Evolutionary conservation across 1,140 invertebrate genomes (phyloP).

Genomic region (Hetaerina americana): DNA sequence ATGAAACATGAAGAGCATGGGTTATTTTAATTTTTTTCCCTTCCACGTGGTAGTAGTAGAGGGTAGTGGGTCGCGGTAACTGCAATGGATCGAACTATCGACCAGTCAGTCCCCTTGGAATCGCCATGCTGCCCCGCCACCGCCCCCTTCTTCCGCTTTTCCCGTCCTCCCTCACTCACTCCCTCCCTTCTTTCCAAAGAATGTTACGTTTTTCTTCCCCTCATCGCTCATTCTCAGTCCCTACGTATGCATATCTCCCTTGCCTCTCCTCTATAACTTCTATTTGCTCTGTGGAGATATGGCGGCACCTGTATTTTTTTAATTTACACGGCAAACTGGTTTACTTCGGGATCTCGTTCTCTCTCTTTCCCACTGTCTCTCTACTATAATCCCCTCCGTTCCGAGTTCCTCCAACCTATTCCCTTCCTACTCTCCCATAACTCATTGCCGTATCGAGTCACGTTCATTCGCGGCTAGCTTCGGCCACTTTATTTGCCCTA

Average conservation of each 20-base stretch:
- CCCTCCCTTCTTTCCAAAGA: too few relatives aligned
- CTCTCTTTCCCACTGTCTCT: too few relatives aligned
- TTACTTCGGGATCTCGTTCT: too few relatives aligned
- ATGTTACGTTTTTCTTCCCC: neutral
- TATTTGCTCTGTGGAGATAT: too few relatives aligned
- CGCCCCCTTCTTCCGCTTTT: neutral
- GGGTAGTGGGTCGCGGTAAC: neutral
- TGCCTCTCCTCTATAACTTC: neutral
- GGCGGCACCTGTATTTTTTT: too few relatives aligned
- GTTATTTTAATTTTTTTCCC: neutral
- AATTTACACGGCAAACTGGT: too few relatives aligned
- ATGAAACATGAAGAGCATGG: neutral
- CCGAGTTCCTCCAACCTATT: too few relatives aligned
- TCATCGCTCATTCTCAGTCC: neutral
- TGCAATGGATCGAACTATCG: neutral
- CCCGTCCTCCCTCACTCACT: neutral
- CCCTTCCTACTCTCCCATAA: too few relatives aligned
- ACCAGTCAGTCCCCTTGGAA: neutral
- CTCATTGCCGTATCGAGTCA: too few relatives aligned
- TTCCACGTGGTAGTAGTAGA: neutral
- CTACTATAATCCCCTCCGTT: too few relatives aligned
- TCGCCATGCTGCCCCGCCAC: neutral
- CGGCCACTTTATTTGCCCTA: too few relatives aligned
- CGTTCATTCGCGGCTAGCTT: too few relatives aligned
- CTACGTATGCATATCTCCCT: neutral